phyloP scores from a whole-genome alignment of 2,113 vertebrate genomes.

The Rhagologus leucostigma region DNA sequence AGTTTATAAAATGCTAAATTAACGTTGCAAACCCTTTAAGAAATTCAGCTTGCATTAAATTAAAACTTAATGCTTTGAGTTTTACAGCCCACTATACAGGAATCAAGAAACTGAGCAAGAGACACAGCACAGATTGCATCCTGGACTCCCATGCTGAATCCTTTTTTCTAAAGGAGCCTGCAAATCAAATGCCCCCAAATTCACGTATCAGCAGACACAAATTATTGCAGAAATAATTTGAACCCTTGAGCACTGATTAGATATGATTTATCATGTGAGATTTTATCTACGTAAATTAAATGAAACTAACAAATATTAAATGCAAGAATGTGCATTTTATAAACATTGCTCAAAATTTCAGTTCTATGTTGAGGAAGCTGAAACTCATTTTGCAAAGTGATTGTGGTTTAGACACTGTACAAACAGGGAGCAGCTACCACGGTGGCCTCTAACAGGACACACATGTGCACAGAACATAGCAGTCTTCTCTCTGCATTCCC shows the following conservation, averaged over 20 bases:
- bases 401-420: background rate
- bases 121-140: background rate
- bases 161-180: background rate
- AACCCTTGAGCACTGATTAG: background rate
- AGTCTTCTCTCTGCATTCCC: background rate
- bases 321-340: background rate
- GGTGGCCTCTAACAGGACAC: background rate
- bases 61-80: background rate
- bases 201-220: background rate
- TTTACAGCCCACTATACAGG: background rate
- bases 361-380: background rate
- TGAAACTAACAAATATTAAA: background rate
- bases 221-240: background rate
- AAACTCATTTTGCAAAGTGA: background rate
- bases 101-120: background rate
- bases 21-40: background rate
- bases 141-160: background rate
- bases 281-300: background rate
- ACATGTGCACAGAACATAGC: fast-evolving
- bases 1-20: background rate
- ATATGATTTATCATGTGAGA: background rate
- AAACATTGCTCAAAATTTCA: background rate
- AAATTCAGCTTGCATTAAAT: background rate
- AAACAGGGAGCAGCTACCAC: background rate
- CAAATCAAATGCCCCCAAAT: background rate